phyloP scores from a whole-genome alignment of 2,888 invertebrate genomes.

The Kryphioiulus occultus region DNA sequence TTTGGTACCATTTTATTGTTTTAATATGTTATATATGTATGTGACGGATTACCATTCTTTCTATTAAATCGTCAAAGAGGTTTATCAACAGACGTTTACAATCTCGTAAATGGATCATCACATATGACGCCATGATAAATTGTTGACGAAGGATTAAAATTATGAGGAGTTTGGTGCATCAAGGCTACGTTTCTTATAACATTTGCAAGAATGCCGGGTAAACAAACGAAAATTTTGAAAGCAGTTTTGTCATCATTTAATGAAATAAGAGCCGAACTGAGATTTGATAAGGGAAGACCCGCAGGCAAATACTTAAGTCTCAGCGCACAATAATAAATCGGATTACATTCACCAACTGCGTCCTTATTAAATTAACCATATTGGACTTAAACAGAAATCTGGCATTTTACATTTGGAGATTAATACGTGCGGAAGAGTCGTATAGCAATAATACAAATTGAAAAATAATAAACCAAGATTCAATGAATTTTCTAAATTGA shows the following conservation, averaged over 20 bases:
- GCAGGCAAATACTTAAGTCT: not conserved
- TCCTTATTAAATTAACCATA: constrained; percentile 19
- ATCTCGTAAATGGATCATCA: no score
- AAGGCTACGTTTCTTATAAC: not conserved
- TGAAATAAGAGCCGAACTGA: constrained; percentile 31
- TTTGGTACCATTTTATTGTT: no score
- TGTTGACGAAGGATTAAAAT: not conserved
- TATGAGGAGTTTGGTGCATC: not conserved
- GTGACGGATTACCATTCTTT: no score
- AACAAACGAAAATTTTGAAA: not conserved
- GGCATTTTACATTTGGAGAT: not conserved
- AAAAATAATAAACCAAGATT: not conserved
- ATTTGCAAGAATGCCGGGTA: not conserved
- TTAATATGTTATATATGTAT: no score
- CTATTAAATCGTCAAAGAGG: no score
- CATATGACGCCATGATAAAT: not conserved
- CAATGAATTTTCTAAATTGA: not conserved
- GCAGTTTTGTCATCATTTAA: not conserved
- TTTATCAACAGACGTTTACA: no score
- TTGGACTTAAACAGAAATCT: not conserved
- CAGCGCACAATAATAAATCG: constrained; percentile 2
- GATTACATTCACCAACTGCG: constrained; percentile 26
- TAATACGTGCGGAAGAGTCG: not conserved
- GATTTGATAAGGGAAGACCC: constrained; percentile 11
- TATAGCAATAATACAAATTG: not conserved